These are phyloP conservation scores for Poecilobothrus nobilitatus DNA, from an alignment of 2,888 invertebrate species.

Conservation along the genomic window DNA sequence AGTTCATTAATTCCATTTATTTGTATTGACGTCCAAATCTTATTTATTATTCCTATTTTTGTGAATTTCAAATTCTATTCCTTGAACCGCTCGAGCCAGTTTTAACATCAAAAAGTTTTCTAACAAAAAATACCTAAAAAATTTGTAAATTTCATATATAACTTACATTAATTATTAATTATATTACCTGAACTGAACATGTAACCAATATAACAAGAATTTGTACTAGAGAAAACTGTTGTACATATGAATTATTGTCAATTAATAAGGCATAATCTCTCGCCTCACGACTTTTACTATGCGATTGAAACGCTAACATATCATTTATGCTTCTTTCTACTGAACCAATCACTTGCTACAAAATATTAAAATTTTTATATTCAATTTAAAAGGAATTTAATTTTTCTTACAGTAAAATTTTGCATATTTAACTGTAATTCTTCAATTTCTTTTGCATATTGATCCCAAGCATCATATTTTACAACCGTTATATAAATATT, in stretches of 20 bases:
- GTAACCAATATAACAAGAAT: slow-evolving; percentile 73
- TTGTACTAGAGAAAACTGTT: slow-evolving; percentile 81
- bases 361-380: slow-evolving; percentile 25
- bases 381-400: slow-evolving; percentile 8
- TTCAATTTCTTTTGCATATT: slow-evolving; percentile 81
- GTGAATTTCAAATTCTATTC: slow-evolving; percentile 35
- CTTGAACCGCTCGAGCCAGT: slow-evolving; percentile 48
- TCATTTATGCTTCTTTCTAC: slow-evolving; percentile 80
- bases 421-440: slow-evolving; percentile 78
- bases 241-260: slow-evolving; percentile 79
- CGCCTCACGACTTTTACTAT: slow-evolving; percentile 69
- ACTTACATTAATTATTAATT: neutral
- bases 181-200: slow-evolving; percentile 59
- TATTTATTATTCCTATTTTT: neutral
- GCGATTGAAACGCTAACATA: slow-evolving; percentile 75
- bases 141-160: neutral
- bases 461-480: slow-evolving; percentile 87
- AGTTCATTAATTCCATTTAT: neutral
- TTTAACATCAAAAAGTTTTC: slow-evolving; percentile 78
- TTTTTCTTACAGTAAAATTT: slow-evolving; percentile 70
- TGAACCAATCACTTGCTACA: slow-evolving; percentile 61
- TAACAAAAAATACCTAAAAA: slow-evolving; percentile 76
- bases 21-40: neutral
- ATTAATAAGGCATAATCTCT: slow-evolving; percentile 71
- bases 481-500: slow-evolving; percentile 87